phyloP scores from a whole-genome alignment of 2,113 vertebrate genomes.

The Ibidorhyncha struthersii region DNA sequence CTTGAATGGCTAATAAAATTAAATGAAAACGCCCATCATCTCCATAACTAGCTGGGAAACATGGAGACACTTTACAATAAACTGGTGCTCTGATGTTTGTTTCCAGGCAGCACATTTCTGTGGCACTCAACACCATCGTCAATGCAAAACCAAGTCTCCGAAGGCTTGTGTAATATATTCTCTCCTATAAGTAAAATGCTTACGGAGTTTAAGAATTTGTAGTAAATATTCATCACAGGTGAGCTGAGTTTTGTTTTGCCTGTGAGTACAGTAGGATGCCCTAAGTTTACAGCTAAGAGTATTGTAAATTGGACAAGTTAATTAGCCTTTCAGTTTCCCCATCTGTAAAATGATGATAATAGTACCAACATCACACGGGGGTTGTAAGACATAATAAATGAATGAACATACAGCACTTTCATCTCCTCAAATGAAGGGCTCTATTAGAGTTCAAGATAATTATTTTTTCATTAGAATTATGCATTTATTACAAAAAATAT shows the following conservation, averaged over 20 bases:
- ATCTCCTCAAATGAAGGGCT: conserved; percentile 44
- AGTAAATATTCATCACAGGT: background rate
- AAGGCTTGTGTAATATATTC: background rate
- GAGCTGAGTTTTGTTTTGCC: conserved; percentile 26
- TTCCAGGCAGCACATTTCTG: background rate
- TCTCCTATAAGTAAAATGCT: background rate
- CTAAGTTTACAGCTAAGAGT: conserved; percentile 27
- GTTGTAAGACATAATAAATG: conserved; percentile 41
- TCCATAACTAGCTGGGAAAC: background rate
- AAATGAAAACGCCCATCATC: background rate
- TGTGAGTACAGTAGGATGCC: background rate
- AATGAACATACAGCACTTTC: conserved; percentile 22
- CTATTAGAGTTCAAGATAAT: conserved; percentile 56
- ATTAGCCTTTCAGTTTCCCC: conserved; percentile 33
- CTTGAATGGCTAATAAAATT: background rate
- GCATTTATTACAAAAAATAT: conserved; percentile 35
- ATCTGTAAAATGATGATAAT: conserved; percentile 50
- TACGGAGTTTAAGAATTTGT: background rate
- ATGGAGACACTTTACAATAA: background rate
- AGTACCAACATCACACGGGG: conserved; percentile 23
- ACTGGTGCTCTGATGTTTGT: background rate
- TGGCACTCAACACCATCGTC: background rate
- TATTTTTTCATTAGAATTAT: conserved; percentile 52
- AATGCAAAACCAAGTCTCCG: background rate
- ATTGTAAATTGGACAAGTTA: conserved; percentile 54